phyloP scores from a whole-genome alignment of 2,888 invertebrate genomes.

The Watsonalla cultraria region DNA sequence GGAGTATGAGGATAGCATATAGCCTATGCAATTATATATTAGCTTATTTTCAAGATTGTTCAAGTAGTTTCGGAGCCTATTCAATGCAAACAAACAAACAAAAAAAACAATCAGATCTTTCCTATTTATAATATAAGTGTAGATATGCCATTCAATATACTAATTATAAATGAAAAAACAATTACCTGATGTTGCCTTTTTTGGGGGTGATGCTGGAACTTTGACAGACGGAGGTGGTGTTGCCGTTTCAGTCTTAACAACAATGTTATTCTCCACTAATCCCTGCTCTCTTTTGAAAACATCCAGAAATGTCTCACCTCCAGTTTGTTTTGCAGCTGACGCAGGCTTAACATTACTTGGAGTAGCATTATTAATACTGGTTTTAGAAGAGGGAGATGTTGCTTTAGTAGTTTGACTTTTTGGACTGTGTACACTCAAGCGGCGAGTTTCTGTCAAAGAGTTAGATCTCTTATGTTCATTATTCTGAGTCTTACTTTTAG shows the following conservation, averaged over 20 bases:
- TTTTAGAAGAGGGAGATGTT: constrained; percentile 40
- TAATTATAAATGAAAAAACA: too few species aligned
- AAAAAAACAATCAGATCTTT: too few species aligned
- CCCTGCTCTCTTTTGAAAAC: constrained; percentile 72
- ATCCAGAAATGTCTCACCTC: constrained; percentile 65
- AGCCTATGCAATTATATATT: too few species aligned
- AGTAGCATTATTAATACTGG: constrained; percentile 63
- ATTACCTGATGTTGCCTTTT: constrained; percentile 51
- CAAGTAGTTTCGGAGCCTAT: too few species aligned
- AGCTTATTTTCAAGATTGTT: too few species aligned
- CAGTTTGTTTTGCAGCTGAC: constrained; percentile 32
- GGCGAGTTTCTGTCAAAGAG: constrained; percentile 31
- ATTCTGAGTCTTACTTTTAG: constrained; percentile 48
- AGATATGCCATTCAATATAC: too few species aligned
- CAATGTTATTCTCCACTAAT: constrained; percentile 34
- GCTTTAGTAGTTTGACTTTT: constrained; percentile 37
- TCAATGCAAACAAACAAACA: too few species aligned
- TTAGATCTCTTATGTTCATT: constrained; percentile 33
- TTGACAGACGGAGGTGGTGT: constrained; percentile 25
- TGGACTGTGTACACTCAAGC: constrained; percentile 43
- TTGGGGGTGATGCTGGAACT: constrained; percentile 41
- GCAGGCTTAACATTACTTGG: constrained; percentile 37
- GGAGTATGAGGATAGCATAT: too few species aligned
- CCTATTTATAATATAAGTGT: too few species aligned
- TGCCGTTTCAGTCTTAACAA: constrained; percentile 48